Percentiles rank a stretch among this genome's conserved stretches.
Conservation (phyloP, 2,888 invertebrate species). For the Mactromeris polynyma region DNA sequence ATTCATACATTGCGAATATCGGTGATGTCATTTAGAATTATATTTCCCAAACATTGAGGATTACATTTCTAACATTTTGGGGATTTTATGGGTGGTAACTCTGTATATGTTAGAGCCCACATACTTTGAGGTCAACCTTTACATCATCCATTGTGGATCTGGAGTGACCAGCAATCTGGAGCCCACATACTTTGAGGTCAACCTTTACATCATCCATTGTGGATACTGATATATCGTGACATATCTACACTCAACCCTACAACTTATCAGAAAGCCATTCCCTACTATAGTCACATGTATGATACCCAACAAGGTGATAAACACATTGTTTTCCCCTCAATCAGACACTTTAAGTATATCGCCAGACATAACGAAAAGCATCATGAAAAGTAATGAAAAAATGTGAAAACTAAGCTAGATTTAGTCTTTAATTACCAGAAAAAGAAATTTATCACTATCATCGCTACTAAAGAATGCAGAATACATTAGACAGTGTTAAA, state of each 20-base stretch:
- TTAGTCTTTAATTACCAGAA: neutral
- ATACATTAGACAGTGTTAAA: neutral
- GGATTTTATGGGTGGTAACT: too few relatives aligned
- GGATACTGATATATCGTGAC: too few relatives aligned
- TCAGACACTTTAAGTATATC: neutral
- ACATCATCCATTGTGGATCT: too few relatives aligned
- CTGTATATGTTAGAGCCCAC: too few relatives aligned
- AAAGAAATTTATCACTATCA: neutral
- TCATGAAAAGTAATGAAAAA: neutral
- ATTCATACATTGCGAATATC: too few relatives aligned
- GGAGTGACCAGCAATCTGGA: too few relatives aligned
- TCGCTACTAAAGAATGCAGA: constrained; percentile 12
- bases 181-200: too few relatives aligned
- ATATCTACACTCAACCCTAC: neutral
- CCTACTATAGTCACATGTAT: neutral
- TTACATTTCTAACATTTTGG: too few relatives aligned
- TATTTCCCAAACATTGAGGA: too few relatives aligned
- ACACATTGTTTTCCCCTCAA: neutral
- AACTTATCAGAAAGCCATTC: neutral
- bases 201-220: too few relatives aligned
- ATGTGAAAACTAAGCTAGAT: neutral
- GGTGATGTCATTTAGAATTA: too few relatives aligned
- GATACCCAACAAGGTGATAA: neutral
- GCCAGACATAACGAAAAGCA: neutral
- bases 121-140: too few relatives aligned